Conservation (phyloP, 2,888 invertebrate species). For the Acleris emargana region DNA sequence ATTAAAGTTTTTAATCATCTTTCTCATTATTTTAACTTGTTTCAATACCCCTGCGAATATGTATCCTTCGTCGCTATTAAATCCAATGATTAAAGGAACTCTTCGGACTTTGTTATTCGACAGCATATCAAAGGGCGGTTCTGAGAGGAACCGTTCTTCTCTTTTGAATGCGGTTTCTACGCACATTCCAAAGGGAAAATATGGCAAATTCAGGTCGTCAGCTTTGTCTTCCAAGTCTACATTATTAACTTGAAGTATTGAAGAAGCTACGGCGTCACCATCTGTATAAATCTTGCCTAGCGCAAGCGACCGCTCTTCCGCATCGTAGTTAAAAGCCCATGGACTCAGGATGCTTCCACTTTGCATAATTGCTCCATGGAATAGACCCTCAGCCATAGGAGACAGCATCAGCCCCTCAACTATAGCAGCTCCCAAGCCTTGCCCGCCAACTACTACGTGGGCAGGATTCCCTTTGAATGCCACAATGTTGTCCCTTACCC, state of each 20-base stretch:
- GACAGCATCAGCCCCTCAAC: slow-evolving; percentile 64
- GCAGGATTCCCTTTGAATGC: slow-evolving; percentile 73
- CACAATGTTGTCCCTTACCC: slow-evolving; percentile 73
- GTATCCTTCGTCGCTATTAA: slow-evolving; percentile 70
- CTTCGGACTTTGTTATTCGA: slow-evolving; percentile 47
- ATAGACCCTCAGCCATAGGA: slow-evolving; percentile 57
- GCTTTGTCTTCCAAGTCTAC: slow-evolving; percentile 54
- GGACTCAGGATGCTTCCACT: slow-evolving; percentile 71
- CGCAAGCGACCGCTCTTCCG: slow-evolving; percentile 54
- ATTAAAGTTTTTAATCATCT: slow-evolving; percentile 46
- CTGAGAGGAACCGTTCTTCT: slow-evolving; percentile 62
- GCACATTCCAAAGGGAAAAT: slow-evolving; percentile 71
- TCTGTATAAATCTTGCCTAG: slow-evolving; percentile 47
- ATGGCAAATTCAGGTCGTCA: slow-evolving; percentile 56
- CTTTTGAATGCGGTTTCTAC: slow-evolving; percentile 59
- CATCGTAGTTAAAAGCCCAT: slow-evolving; percentile 72
- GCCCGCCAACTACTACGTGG: slow-evolving; percentile 66
- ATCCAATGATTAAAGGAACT: slow-evolving; percentile 71
- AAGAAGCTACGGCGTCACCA: slow-evolving; percentile 41
- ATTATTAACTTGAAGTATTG: slow-evolving; percentile 47
- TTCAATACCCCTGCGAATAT: slow-evolving; percentile 61
- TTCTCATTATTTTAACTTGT: slow-evolving; percentile 48
- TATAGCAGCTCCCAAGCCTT: slow-evolving; percentile 71
- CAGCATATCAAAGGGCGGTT: slow-evolving; percentile 59
- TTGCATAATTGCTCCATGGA: slow-evolving; percentile 70